These are phyloP conservation scores for Porphyrio hochstetteri DNA, from an alignment of 2,113 vertebrate genomes.

Conservation along the genomic window DNA sequence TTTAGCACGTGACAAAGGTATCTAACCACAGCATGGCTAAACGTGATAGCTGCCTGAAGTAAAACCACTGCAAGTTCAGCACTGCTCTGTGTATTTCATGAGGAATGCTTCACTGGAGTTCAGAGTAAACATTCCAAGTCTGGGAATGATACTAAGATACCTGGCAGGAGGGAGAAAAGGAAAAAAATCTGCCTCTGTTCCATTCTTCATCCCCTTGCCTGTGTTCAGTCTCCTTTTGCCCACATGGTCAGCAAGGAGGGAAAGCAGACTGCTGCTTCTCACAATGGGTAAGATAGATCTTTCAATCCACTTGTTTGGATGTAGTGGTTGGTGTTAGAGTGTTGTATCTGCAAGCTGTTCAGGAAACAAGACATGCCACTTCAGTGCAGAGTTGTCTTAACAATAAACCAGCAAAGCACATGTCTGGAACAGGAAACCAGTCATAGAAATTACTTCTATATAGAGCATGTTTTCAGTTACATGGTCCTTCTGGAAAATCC, in stretches of 20 bases:
- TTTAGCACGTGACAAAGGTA: not conserved
- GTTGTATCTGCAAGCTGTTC: not conserved
- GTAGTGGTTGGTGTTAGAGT: not conserved
- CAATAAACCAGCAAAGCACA: not conserved
- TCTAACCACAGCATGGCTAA: not conserved
- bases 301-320: not conserved
- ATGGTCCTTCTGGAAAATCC: not conserved
- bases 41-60: not conserved
- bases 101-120: not conserved
- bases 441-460: not conserved
- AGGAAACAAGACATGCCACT: not conserved
- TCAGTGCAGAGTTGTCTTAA: not conserved
- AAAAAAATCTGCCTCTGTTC: not conserved
- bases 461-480: not conserved
- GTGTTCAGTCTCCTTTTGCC: not conserved
- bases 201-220: not conserved
- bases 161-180: not conserved
- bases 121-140: not conserved
- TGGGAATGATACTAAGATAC: not conserved
- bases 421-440: not conserved
- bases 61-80: not conserved
- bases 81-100: accelerated
- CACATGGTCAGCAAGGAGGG: not conserved
- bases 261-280: not conserved
- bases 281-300: not conserved